Base-by-base conservation (phyloP, 2,888 invertebrate species). In the Sthenelais limicola region DNA sequence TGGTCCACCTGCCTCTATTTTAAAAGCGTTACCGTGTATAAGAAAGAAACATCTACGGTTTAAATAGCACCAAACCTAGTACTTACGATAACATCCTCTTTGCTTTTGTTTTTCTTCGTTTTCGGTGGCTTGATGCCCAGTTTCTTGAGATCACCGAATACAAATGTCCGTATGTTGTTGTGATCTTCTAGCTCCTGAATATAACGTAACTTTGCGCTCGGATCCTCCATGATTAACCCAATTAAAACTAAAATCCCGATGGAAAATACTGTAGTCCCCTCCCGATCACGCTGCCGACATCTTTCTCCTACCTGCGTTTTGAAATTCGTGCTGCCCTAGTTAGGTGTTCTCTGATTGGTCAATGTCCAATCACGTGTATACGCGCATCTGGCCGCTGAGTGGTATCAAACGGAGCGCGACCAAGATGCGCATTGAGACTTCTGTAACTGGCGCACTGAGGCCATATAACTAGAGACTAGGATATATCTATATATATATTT, bases 121-220 rank as follows among this genome's bases (percentile, higher is more conserved):
- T 85, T 85, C 15, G 85, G 85, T 21, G 83, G 79, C 78, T 85
- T 85, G 30, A 86, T 79, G 7, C 86, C 85, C 0, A 82, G 62
- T 66, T 84, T 83, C 72, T 83, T 80, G 35, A 86, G 75, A 78
- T 86, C 85, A 58, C 82, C 80, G 26, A 81, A 79, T 24, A 84
- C 80, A 15, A 84, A 71, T 18, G 80, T 78, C 72, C 81, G 75
- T 21, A 86, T 75, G 73, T 80, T 82, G 38, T 77, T 79, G 12
- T 79, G 67, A 74, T 82, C 82, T 52, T 83, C 84, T 51, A 85
- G 76, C 68, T 76, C 77, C 74, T 79, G 80, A 21, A 86, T 77
- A 69, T 82, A 80, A 73, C 76, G 79, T 82, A 83, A 21, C 82
- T 24, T 68, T 30, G 30, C 28, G 28, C 47, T n/a, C 49, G n/a